phyloP scores from a whole-genome alignment of 2,113 vertebrate species.

The Odobenus rosmarus region DNA sequence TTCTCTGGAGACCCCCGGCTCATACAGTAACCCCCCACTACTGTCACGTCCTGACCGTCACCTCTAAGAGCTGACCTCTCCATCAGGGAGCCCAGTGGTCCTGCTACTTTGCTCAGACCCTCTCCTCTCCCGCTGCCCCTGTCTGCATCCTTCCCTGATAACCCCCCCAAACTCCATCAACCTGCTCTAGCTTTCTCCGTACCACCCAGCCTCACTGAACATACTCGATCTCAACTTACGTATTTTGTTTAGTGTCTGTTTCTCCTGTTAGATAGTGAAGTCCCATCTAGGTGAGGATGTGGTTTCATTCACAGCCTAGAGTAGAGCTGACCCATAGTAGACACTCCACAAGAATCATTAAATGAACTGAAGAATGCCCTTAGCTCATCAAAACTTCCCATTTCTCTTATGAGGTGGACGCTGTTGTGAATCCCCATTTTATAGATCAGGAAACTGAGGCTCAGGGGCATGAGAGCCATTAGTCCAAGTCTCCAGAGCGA shows the following conservation, averaged over 20 bases:
- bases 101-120: not conserved
- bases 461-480: not conserved
- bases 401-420: not conserved
- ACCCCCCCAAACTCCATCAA: not conserved
- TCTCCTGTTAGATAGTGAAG: not conserved
- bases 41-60: too few species aligned
- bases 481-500: not conserved
- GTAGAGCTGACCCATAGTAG: not conserved
- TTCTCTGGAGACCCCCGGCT: not conserved
- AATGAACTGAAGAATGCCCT: too few species aligned
- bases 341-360: not conserved
- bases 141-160: not conserved
- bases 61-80: not conserved
- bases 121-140: too few species aligned
- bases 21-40: too few species aligned
- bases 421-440: not conserved
- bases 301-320: not conserved
- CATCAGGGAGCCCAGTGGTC: fast-evolving
- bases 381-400: not conserved
- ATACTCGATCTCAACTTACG: not conserved
- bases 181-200: not conserved
- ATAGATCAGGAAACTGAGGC: not conserved
- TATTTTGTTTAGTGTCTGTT: not conserved
- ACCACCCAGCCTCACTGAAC: not conserved
- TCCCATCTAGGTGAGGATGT: too few species aligned